A percentile compares a stretch with the other conserved stretches of the same genome.
phyloP scores from a whole-genome alignment of 2,888 invertebrate species.

The Sturmia bella region DNA sequence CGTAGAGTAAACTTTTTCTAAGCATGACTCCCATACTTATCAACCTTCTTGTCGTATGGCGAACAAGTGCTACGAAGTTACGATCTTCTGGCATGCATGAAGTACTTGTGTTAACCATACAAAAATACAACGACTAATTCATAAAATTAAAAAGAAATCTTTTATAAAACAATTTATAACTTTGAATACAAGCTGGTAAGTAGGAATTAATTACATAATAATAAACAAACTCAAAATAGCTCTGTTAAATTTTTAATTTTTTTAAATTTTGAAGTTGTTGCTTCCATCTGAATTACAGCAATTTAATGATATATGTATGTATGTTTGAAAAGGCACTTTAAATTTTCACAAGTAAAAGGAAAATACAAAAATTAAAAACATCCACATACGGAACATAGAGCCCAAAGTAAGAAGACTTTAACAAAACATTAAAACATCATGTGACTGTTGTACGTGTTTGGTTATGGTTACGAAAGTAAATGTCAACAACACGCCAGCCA shows the following conservation, averaged over 20 bases:
- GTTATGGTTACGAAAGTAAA: slow-evolving; percentile 63
- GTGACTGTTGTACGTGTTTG: slow-evolving; percentile 47
- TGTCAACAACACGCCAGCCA: slow-evolving; percentile 66
- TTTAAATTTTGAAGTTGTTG: slow-evolving; percentile 21
- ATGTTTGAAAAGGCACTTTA: slow-evolving; percentile 28
- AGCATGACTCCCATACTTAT: slow-evolving; percentile 16
- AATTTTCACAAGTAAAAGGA: slow-evolving; percentile 28
- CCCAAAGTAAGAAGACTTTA: slow-evolving; percentile 35
- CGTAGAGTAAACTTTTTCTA: background rate
- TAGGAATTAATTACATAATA: slow-evolving; percentile 32
- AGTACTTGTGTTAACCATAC: background rate
- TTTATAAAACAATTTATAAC: slow-evolving; percentile 3
- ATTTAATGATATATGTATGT: slow-evolving; percentile 22
- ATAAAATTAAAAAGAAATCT: background rate
- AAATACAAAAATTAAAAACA: slow-evolving; percentile 1
- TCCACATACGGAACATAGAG: background rate
- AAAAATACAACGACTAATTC: background rate
- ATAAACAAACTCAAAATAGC: slow-evolving; percentile 19
- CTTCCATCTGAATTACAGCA: slow-evolving; percentile 19
- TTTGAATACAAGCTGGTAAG: background rate
- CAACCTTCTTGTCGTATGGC: slow-evolving; percentile 4
- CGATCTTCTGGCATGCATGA: slow-evolving; percentile 51
- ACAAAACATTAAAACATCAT: slow-evolving; percentile 19
- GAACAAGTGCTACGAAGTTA: slow-evolving; percentile 49
- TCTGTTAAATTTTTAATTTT: slow-evolving; percentile 20